Evolutionary conservation across 2,888 invertebrate species (phyloP), one percentile per base, ranked within the genome.

Genomic region (Melolontha melolontha): DNA sequence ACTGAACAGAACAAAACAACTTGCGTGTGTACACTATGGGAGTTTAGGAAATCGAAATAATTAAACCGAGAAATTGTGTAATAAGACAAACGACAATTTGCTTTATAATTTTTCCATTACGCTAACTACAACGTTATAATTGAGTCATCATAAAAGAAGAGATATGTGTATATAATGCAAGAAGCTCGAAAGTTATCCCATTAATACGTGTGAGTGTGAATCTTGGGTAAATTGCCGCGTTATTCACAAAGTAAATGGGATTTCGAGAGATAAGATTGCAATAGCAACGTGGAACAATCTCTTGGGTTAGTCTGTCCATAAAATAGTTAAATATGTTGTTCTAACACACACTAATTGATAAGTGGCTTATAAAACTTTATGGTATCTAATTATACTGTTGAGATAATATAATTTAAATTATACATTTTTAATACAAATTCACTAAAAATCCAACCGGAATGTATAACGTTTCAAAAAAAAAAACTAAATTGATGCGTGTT

Each of bases 231-330:
- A 22, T 16, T 22, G 55, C n/a, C 22, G 17, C 55, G 17, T 40
- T 22, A 22, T 55, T 55, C 55, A 55, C 41, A 41, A 42, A 42
- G 11, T 57, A 57, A 57, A 22, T 57, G 57, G 42, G 17, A 42
- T 42, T 16, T 41, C 16, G 1, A 55, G 7, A 34, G 57, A 57
- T 42, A 22, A 57, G 42, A 27, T 57, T 57, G 42, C 27, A 42
- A 22, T 14, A 22, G n/a, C 16, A 42, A 49, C 34, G 34, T 49
- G 11, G 22, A 22, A 17, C 1, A 49, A 49, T 22, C 17, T 22
- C 22, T n/a, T 22, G 10, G 22, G 8, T 4, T 22, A 1, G 49
- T n/a, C 49, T 22, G 8, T 49, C 11, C 17, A 10, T 22, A 22
- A 11, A 49, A 10, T 11, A 49, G 22, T 27, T 57, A 57, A 57